These are phyloP conservation scores for Hypanus sabinus DNA, from an alignment of 2,113 vertebrate species.

Conservation along the genomic window DNA sequence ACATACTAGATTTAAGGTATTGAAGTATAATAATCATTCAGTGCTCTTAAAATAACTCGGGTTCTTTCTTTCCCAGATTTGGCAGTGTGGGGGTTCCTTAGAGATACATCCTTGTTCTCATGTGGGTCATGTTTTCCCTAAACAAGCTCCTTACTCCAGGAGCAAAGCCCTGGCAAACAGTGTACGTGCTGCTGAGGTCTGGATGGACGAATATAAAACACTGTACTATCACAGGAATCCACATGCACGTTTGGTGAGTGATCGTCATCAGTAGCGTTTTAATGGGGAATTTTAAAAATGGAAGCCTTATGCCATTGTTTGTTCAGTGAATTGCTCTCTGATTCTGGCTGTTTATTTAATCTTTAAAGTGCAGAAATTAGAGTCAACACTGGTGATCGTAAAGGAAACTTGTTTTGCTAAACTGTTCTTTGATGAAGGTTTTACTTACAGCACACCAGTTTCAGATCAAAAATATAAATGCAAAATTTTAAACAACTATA, in stretches of 20 bases:
- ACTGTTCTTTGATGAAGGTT: background rate
- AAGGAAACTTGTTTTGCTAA: background rate
- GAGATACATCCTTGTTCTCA: constrained; percentile 95
- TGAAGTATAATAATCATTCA: background rate
- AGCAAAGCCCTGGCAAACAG: constrained; percentile 89
- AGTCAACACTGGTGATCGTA: background rate
- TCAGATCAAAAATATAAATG: background rate
- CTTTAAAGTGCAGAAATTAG: background rate
- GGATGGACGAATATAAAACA: constrained; percentile 91
- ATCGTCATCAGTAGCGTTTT: background rate
- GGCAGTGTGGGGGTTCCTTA: constrained; percentile 92
- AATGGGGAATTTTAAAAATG: background rate
- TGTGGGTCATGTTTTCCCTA: constrained; percentile 91
- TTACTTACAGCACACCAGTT: background rate
- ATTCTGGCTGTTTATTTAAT: background rate
- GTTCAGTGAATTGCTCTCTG: background rate
- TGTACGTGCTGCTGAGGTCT: constrained; percentile 89
- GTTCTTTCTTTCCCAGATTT: constrained; percentile 67
- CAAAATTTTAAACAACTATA: background rate
- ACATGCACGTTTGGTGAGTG: constrained; percentile 78
- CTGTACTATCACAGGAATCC: constrained; percentile 89
- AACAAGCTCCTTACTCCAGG: constrained; percentile 87
- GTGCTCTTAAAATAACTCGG: constrained; percentile 16
- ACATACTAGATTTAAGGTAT: background rate
- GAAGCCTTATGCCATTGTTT: background rate